phyloP scores from a whole-genome alignment of 2,113 vertebrate genomes.

The Odocoileus virginianus region DNA sequence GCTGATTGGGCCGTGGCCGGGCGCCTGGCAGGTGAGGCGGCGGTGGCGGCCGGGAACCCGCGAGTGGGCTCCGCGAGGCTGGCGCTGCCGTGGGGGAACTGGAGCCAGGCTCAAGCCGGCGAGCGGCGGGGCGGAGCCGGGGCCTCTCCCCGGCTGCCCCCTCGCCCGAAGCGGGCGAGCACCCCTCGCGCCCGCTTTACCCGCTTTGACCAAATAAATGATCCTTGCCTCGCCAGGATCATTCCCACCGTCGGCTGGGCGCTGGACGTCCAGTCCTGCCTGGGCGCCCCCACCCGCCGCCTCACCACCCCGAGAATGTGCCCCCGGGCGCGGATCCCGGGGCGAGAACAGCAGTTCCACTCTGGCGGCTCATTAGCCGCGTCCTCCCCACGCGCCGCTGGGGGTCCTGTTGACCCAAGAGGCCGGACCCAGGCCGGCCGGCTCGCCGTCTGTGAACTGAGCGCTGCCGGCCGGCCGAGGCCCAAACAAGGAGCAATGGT shows the following conservation, averaged over 20 bases:
- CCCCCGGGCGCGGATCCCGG: not conserved
- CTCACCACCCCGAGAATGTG: not conserved
- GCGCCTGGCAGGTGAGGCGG: slow-evolving; percentile 86
- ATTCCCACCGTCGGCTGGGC: not conserved
- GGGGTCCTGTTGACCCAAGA: not conserved
- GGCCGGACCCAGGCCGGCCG: not conserved
- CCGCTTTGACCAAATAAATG: slow-evolving; percentile 38
- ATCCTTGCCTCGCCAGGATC: not conserved
- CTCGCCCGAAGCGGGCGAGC: not conserved
- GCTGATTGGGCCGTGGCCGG: slow-evolving; percentile 87
- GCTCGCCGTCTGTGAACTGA: not conserved
- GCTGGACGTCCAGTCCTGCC: not conserved
- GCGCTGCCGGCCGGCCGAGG: not conserved
- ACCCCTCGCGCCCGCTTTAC: not conserved
- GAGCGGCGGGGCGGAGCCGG: not conserved
- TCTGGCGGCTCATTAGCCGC: not conserved
- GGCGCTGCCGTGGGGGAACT: not conserved
- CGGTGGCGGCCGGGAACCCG: not conserved
- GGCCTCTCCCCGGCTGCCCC: not conserved
- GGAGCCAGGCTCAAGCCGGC: not conserved
- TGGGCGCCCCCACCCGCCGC: not conserved
- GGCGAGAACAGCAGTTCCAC: not conserved
- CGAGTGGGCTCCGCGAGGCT: not conserved
- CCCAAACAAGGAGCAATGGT: not conserved
- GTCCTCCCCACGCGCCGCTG: not conserved